Conservation (phyloP, 2,888 invertebrate genomes). For the Hermodice carunculata region DNA sequence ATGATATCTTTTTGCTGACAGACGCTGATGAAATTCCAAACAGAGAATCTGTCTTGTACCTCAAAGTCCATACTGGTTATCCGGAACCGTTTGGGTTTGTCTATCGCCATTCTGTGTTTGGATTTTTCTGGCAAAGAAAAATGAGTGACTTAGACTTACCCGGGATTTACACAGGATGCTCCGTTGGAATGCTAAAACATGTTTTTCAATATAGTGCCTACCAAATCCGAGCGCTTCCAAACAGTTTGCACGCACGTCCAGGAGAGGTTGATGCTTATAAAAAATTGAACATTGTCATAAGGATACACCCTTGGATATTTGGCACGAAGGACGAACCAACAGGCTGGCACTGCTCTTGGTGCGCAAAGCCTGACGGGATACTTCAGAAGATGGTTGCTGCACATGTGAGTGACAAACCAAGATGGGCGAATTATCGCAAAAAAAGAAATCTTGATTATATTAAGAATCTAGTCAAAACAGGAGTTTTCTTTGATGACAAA, state of each 20-base stretch:
- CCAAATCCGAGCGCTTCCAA: too few relatives aligned
- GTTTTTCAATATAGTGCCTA: constrained; percentile 29
- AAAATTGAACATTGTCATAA: too few relatives aligned
- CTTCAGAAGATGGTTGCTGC: constrained; percentile 71
- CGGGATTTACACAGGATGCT: constrained; percentile 21
- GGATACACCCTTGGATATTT: constrained; percentile 37
- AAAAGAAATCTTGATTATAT: constrained; percentile 75
- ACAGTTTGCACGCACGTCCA: too few relatives aligned
- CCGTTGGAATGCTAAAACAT: constrained; percentile 26
- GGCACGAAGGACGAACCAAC: constrained; percentile 76
- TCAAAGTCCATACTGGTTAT: constrained; percentile 78
- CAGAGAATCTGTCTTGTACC: constrained; percentile 75
- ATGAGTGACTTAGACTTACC: neutral
- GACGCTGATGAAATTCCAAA: constrained; percentile 77
- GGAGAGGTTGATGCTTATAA: too few relatives aligned
- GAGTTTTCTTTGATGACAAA: constrained; percentile 34
- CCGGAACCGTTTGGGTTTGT: constrained; percentile 76
- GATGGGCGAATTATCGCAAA: constrained; percentile 57
- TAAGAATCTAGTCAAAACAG: constrained; percentile 68
- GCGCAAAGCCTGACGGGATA: constrained; percentile 74
- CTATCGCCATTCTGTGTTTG: constrained; percentile 77
- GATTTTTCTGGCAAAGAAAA: constrained; percentile 77
- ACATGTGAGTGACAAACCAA: constrained; percentile 60
- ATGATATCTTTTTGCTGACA: constrained; percentile 70
- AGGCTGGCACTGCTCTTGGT: constrained; percentile 79